Conservation (phyloP, 2,888 invertebrate genomes). For the Leptopilina syphax region DNA sequence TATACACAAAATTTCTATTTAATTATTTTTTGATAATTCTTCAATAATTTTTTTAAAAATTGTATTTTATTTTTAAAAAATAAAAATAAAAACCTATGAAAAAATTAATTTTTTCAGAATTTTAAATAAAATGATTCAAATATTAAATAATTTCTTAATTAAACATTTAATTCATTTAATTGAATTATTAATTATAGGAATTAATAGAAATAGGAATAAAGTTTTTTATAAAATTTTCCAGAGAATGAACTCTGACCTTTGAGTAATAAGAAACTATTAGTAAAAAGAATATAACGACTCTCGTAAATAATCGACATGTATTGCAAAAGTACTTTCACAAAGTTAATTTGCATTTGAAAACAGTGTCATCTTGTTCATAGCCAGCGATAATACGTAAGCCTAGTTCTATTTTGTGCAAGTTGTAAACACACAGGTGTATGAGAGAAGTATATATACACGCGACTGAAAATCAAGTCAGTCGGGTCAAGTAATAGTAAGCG, state of each 20-base stretch:
- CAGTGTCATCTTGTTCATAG: background rate
- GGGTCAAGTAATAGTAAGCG: slow-evolving; percentile 18
- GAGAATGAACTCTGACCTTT: slow-evolving; percentile 5
- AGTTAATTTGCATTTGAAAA: slow-evolving; percentile 35
- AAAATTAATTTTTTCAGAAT: too few species aligned
- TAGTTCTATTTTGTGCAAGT: slow-evolving; percentile 13
- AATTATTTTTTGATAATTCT: too few species aligned
- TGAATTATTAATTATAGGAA: too few species aligned
- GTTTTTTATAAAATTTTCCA: too few species aligned
- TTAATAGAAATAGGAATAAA: too few species aligned
- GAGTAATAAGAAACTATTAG: background rate
- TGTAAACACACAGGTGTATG: slow-evolving; percentile 2
- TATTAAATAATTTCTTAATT: too few species aligned
- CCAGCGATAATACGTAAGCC: background rate
- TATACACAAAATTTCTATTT: too few species aligned
- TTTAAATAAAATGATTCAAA: too few species aligned
- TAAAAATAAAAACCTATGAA: too few species aligned
- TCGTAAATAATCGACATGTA: slow-evolving; percentile 10
- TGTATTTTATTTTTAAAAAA: too few species aligned
- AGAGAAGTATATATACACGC: slow-evolving; percentile 15
- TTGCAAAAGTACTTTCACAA: slow-evolving; percentile 33
- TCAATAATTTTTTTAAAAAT: too few species aligned
- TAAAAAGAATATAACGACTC: slow-evolving; percentile 10
- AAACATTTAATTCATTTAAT: too few species aligned
- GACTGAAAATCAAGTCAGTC: slow-evolving; percentile 39